Base-by-base conservation (phyloP, 2,888 invertebrate genomes). In the Gastrophysa polygoni region DNA sequence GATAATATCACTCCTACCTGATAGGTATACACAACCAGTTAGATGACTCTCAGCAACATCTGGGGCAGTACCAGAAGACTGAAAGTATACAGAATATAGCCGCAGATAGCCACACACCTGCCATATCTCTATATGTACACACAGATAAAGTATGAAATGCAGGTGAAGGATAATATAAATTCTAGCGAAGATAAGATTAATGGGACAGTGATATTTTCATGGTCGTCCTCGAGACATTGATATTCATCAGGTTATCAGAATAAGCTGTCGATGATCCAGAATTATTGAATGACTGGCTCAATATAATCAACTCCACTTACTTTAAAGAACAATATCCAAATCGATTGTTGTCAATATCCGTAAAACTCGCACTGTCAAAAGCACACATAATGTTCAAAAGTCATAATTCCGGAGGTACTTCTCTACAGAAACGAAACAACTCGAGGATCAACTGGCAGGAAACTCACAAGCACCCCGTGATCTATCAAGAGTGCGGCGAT, bases 351-450 rank as follows among this genome's bases (percentile, higher is more conserved):
- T 48, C 18, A 58, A 51, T 62, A 69, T 69, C 69, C 69, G 68
- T 66, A 59, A 62, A 69, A 66, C 43, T 50, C 46, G 43, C 64
- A 61, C 59, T 57, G 51, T 60, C 57, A 46, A 43, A 57, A 48
- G 57, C 60, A 60, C 64, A 64, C 64, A 64, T 60, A 32, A 61
- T 60, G 21, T 50, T 54, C 44, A 54, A 57, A 57, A 64, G 54
- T 54, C 64, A 60, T 64, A 60, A 63, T 59, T 54, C 52, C 28
- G 18, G 28, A 38, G 24, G 18, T 28, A 46, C 28, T 47, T 11
- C 14, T 20, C 54, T 28, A 32, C 28, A 6, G n/a, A n/a, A n/a
- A n/a, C n/a, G n/a, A 34, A 38, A 52, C 29, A 49, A 10, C 57
- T 16, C 18, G 44, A 63, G 16, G 17, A 10, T 43, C 5, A 47